Conservation (phyloP, 1,140 invertebrate species). For the Carposina sasakii region DNA sequence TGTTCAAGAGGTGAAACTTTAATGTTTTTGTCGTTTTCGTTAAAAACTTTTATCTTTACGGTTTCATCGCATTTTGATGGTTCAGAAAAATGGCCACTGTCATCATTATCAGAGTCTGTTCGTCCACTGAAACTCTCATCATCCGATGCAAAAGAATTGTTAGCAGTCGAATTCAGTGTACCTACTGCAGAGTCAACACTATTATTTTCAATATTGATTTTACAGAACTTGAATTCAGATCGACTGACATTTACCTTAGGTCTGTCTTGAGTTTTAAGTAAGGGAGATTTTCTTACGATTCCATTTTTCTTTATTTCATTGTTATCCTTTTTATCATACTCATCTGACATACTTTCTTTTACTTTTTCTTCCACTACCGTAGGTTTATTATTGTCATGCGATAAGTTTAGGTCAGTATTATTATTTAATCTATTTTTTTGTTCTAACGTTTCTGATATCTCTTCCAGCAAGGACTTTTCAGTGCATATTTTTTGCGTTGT, state of each 20-base stretch:
- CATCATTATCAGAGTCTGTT: slow-evolving; percentile 68
- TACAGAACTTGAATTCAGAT: slow-evolving; percentile 74
- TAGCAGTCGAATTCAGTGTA: slow-evolving; percentile 60
- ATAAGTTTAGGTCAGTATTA: slow-evolving; percentile 35
- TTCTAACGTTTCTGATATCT: slow-evolving; percentile 79
- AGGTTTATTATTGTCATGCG: slow-evolving; percentile 48
- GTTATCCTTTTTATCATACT: slow-evolving; percentile 59
- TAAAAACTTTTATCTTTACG: slow-evolving; percentile 68
- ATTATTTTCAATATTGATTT: slow-evolving; percentile 68
- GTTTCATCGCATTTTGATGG: slow-evolving; percentile 64
- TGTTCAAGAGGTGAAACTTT: slow-evolving; percentile 61
- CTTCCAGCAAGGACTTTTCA: slow-evolving; percentile 79
- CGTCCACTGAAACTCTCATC: slow-evolving; percentile 69
- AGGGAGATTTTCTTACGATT: slow-evolving; percentile 72
- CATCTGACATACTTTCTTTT: slow-evolving; percentile 64
- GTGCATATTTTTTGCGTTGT: slow-evolving; percentile 60
- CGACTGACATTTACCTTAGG: slow-evolving; percentile 74
- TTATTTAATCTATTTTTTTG: slow-evolving; percentile 65
- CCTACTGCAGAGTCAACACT: slow-evolving; percentile 62
- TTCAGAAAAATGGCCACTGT: slow-evolving; percentile 68
- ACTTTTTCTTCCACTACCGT: slow-evolving; percentile 60
- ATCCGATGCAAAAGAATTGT: slow-evolving; percentile 66
- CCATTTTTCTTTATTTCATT: slow-evolving; percentile 72
- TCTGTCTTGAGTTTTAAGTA: slow-evolving; percentile 74
- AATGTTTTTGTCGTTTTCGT: slow-evolving; percentile 59